A percentile compares a stretch with the other conserved stretches of the same genome.
phyloP scores from a whole-genome alignment of 2,113 vertebrate species.

The Upupa epops region DNA sequence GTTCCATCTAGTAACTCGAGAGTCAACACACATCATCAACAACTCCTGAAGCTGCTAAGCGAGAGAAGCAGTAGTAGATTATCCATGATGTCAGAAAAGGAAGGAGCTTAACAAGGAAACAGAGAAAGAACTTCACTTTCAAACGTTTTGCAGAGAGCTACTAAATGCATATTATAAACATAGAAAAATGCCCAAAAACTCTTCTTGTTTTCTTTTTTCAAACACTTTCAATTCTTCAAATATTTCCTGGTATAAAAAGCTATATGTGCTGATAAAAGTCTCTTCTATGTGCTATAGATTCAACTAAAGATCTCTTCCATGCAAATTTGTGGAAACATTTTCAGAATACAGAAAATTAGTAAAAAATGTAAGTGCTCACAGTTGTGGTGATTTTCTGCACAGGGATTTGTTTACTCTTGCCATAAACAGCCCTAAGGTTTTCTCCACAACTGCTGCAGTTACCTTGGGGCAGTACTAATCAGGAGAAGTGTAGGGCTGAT shows the following conservation, averaged over 20 bases:
- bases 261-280: not conserved
- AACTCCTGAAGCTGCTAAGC: not conserved
- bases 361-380: not conserved
- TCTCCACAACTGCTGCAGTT: not conserved
- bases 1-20: not conserved
- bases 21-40: not conserved
- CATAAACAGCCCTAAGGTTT: not conserved
- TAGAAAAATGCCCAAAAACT: not conserved
- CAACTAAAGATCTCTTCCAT: not conserved
- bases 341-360: not conserved
- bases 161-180: not conserved
- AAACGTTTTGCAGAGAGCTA: not conserved
- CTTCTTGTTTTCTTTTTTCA: not conserved
- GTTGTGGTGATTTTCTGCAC: not conserved
- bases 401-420: not conserved
- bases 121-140: not conserved
- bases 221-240: not conserved
- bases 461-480: not conserved
- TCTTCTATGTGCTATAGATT: not conserved
- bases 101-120: constrained; percentile 1
- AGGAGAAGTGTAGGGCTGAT: not conserved
- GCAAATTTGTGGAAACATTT: not conserved
- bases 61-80: not conserved
- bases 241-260: not conserved
- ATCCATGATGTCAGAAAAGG: not conserved